These are phyloP conservation scores for Ailurus styani DNA, from an alignment of 2,113 vertebrate genomes.

Conservation along the genomic window DNA sequence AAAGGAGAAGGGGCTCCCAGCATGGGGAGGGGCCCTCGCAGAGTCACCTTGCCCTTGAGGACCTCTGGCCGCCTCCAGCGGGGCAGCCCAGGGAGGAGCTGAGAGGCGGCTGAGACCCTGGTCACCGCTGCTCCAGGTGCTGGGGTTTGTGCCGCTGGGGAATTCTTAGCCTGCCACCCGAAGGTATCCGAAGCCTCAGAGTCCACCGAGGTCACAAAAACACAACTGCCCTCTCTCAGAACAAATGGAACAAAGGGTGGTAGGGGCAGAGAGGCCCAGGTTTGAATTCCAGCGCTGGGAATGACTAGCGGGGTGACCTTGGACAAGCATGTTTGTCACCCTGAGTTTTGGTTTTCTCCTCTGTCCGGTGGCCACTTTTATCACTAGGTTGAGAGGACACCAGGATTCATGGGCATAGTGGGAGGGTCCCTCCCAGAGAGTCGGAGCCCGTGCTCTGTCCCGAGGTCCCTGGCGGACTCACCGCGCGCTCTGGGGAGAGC, in stretches of 20 bases:
- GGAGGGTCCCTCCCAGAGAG: neutral
- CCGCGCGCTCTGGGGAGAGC: neutral
- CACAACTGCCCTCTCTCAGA: neutral
- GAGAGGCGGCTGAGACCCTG: rapidly evolving
- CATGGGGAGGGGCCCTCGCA: rapidly evolving
- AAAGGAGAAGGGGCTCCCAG: rapidly evolving
- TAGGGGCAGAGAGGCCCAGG: neutral
- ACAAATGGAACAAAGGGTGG: neutral
- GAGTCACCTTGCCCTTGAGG: neutral
- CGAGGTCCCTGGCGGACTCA: neutral
- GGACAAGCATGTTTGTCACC: neutral
- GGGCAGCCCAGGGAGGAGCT: rapidly evolving
- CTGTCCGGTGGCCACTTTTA: neutral
- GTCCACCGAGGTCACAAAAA: neutral
- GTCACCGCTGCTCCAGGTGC: rapidly evolving
- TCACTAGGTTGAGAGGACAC: neutral
- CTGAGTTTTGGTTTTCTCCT: neutral
- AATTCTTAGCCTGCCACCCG: neutral
- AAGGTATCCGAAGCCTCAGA: neutral
- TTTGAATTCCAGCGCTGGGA: neutral
- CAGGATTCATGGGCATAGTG: neutral
- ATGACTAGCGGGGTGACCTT: neutral
- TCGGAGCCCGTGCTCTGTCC: neutral
- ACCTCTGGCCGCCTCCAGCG: rapidly evolving
- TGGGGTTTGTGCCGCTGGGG: too few species aligned